Evolutionary conservation across 2,888 invertebrate species (phyloP).

Genomic region (Sarcophaga subvicina): DNA sequence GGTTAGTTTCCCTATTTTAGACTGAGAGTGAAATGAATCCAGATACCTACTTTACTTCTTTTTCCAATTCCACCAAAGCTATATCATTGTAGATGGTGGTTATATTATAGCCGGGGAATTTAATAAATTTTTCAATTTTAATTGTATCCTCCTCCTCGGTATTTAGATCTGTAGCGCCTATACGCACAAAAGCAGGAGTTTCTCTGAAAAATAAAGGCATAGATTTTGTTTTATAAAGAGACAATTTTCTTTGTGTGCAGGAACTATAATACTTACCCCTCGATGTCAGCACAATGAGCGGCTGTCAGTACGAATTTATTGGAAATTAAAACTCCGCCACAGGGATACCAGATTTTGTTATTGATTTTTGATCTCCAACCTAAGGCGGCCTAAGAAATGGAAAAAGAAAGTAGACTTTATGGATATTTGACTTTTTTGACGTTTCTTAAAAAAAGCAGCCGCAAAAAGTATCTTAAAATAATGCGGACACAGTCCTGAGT

Average conservation of each 20-base stretch:
- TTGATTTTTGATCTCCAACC: conserved; percentile 69
- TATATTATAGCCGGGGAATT: conserved; percentile 65
- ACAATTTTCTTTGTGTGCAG: not conserved
- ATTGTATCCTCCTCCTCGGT: conserved; percentile 46
- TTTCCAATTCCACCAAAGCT: conserved; percentile 70
- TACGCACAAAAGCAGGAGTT: conserved; percentile 59
- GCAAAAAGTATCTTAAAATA: too few relatives aligned
- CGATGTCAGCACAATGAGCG: conserved; percentile 71
- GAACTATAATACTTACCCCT: conserved; percentile 64
- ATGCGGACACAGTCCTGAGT: too few relatives aligned
- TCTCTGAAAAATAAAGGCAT: conserved; percentile 39
- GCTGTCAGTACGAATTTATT: conserved; percentile 71
- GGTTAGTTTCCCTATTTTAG: not conserved
- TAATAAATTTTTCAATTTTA: conserved; percentile 64
- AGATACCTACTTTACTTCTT: conserved; percentile 55
- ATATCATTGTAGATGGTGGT: conserved; percentile 70
- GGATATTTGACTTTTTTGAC: too few relatives aligned
- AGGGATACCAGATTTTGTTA: conserved; percentile 65
- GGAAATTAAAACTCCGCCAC: conserved; percentile 71
- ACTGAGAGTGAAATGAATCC: not conserved
- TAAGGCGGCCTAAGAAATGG: conserved; percentile 63
- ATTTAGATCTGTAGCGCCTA: conserved; percentile 69
- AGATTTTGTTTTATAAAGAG: too few relatives aligned
- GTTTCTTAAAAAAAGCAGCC: too few relatives aligned
- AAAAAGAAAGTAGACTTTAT: not conserved